Conservation (phyloP, 2,797 vertebrate species). For the Philypnodon macrostomus region DNA sequence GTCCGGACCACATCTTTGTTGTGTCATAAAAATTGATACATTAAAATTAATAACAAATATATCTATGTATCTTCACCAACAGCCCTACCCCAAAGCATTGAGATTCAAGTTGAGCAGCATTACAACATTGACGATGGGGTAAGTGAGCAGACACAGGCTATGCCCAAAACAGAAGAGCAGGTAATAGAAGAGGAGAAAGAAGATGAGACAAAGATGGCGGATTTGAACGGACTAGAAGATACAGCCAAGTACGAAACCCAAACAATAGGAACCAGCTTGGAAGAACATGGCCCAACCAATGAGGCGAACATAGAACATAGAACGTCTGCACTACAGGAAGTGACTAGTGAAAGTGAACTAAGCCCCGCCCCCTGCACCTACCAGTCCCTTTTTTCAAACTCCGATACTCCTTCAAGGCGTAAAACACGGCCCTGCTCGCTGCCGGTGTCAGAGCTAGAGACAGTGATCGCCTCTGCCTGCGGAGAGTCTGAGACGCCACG, state of each 20-base stretch:
- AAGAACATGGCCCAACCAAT: constrained; percentile 2
- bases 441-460: constrained; percentile 93
- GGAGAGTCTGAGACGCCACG: constrained; percentile 91
- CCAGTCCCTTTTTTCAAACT: constrained; percentile 47
- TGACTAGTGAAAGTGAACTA: constrained; percentile 43
- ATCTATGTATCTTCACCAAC: no score
- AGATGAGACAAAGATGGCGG: not conserved
- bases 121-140: not conserved
- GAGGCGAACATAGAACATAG: constrained; percentile 26
- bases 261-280: constrained; percentile 18
- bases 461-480: constrained; percentile 88
- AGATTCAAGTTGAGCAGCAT: constrained; percentile 41
- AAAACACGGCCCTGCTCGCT: constrained; percentile 89
- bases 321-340: constrained; percentile 44
- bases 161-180: constrained; percentile 40
- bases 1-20: no score
- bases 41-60: no score
- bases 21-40: no score
- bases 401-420: constrained; percentile 68
- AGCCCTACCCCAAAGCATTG: constrained; percentile 38
- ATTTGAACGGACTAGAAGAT: not conserved
- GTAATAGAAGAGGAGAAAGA: constrained; percentile 35
- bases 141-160: constrained; percentile 39
- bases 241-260: not conserved
- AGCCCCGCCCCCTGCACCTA: constrained; percentile 49